These are phyloP conservation scores for Crenichthys baileyi DNA, from an alignment of 2,797 vertebrate species.

Conservation along the genomic window DNA sequence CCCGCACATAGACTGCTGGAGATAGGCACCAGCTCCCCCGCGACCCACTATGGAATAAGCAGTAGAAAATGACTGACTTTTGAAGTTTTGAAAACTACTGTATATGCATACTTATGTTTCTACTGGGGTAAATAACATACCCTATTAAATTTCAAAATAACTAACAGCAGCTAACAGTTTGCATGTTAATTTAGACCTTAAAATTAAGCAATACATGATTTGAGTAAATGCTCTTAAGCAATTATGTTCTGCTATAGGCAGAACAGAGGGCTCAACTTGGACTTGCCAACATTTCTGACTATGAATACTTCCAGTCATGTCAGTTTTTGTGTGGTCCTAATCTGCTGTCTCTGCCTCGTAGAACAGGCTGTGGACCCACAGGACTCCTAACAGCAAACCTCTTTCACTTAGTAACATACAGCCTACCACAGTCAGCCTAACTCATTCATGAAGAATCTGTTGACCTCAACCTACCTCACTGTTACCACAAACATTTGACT, in stretches of 20 bases:
- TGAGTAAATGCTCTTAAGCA: no score
- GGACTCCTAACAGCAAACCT: slow-evolving; percentile 21
- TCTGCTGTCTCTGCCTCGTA: slow-evolving; percentile 9
- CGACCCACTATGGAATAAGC: no score
- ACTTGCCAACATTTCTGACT: neutral
- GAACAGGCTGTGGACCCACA: slow-evolving; percentile 19
- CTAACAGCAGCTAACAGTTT: no score
- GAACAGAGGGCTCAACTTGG: neutral
- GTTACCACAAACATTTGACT: slow-evolving; percentile 26
- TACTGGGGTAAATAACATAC: no score
- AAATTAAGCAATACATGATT: no score
- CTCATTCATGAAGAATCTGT: slow-evolving; percentile 7
- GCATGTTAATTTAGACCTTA: no score
- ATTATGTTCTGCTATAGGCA: neutral
- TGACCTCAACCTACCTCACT: slow-evolving; percentile 44
- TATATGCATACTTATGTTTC: no score
- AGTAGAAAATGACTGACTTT: no score
- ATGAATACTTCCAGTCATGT: neutral
- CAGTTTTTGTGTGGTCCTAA: slow-evolving; percentile 60
- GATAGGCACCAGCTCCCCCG: no score
- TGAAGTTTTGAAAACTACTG: no score
- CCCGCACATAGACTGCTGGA: no score
- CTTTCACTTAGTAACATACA: slow-evolving; percentile 26
- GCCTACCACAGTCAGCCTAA: slow-evolving; percentile 59
- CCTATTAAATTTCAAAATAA: no score